Evolutionary conservation across 2,113 vertebrate species (phyloP).

Genomic region (Loxodonta africana): DNA sequence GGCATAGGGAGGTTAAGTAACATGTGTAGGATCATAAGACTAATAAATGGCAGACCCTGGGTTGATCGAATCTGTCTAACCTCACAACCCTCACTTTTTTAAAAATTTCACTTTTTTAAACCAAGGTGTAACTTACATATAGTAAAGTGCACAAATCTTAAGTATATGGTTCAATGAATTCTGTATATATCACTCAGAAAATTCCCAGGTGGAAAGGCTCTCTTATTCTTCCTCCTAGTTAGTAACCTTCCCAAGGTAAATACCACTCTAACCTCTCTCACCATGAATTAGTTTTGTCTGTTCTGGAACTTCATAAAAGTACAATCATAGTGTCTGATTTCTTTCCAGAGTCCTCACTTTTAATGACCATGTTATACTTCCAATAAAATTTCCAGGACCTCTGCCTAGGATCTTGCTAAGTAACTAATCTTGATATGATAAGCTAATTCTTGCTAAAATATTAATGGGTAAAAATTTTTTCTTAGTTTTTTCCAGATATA

Average conservation of each 20-base stretch:
- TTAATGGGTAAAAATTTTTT: neutral
- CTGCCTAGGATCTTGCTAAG: neutral
- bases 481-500: neutral
- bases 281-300: neutral
- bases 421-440: neutral
- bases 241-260: neutral
- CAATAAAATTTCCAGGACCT: neutral
- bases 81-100: neutral
- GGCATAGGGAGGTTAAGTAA: neutral
- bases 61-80: neutral
- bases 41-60: neutral
- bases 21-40: neutral
- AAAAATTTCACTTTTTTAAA: neutral
- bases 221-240: neutral
- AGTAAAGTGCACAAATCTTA: neutral
- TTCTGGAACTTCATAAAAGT: constrained; percentile 2
- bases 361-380: neutral
- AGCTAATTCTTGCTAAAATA: constrained; percentile 39
- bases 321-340: neutral
- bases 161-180: constrained; percentile 31
- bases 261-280: neutral
- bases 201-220: neutral
- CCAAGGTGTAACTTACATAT: neutral
- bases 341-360: constrained; percentile 11
- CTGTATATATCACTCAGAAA: neutral